phyloP scores from a whole-genome alignment of 2,113 vertebrate genomes.

The Alaudala cheleensis region DNA sequence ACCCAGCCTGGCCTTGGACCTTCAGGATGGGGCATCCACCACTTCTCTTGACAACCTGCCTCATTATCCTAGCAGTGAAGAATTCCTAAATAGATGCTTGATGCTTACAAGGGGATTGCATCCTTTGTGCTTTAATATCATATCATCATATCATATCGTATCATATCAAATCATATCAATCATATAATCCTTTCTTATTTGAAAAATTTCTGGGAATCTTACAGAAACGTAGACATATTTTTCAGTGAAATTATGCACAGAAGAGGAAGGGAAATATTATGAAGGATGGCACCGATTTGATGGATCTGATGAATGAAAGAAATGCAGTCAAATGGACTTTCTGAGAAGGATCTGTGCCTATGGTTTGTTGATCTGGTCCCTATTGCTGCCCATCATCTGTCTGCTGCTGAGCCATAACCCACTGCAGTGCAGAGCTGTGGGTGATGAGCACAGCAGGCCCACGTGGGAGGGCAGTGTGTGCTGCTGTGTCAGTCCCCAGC shows the following conservation, averaged over 20 bases:
- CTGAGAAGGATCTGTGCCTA: not conserved
- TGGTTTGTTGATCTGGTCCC: not conserved
- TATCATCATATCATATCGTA: not conserved
- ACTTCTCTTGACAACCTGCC: too few relatives aligned
- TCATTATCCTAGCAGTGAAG: not conserved
- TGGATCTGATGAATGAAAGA: not conserved
- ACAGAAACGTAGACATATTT: constrained; percentile 21
- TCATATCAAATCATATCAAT: not conserved
- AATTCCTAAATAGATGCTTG: not conserved
- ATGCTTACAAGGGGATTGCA: not conserved
- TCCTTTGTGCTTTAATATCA: constrained; percentile 2
- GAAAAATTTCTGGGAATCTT: constrained; percentile 34
- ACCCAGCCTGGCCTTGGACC: too few relatives aligned
- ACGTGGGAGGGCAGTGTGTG: not conserved
- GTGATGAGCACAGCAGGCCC: not conserved
- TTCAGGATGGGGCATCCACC: too few relatives aligned
- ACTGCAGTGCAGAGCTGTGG: not conserved
- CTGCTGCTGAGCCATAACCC: not conserved
- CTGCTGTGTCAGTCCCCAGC: not conserved
- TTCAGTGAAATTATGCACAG: constrained; percentile 38
- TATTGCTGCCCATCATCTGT: not conserved
- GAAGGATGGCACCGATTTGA: not conserved
- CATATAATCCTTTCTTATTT: not conserved
- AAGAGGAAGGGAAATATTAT: not conserved
- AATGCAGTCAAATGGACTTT: not conserved